These are phyloP conservation scores for Acanthis flammea DNA, from an alignment of 2,797 vertebrate species.

Conservation along the genomic window DNA sequence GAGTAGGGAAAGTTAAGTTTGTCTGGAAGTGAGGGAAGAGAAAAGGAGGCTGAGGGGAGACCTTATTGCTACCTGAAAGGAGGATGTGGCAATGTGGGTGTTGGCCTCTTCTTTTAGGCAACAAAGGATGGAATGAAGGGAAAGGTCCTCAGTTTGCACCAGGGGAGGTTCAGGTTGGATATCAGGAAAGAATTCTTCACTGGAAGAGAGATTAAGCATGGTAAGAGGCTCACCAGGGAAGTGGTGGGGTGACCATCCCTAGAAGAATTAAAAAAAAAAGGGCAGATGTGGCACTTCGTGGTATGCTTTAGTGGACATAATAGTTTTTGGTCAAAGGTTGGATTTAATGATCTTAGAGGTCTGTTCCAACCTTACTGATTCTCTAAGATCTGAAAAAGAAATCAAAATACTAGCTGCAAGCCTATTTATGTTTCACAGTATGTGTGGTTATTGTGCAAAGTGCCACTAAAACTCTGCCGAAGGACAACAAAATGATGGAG, in stretches of 20 bases:
- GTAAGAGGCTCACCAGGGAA: not conserved
- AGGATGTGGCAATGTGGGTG: not conserved
- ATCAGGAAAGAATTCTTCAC: not conserved
- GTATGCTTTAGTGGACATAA: not conserved
- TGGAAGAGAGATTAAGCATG: not conserved
- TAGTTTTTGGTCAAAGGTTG: not conserved
- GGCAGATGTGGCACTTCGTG: not conserved
- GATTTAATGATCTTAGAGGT: not conserved
- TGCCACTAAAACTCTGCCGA: not conserved
- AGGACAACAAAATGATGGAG: not conserved
- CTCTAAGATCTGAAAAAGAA: not conserved
- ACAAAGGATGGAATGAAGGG: rapidly evolving
- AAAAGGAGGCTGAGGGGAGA: not conserved
- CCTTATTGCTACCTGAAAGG: not conserved
- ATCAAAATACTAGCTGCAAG: not conserved
- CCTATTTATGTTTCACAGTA: not conserved
- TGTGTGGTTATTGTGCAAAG: not conserved
- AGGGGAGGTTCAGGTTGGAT: not conserved
- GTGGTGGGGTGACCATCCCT: not conserved
- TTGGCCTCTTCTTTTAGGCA: not conserved
- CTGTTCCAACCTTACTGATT: not conserved
- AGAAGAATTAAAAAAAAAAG: not conserved
- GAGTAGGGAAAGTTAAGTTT: not conserved
- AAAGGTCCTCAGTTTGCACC: not conserved
- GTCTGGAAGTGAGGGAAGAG: not conserved